Conservation (phyloP, 37 sponge, comb jelly and placozoan genomes). For the Chondrilla cf. caribensis region DNA sequence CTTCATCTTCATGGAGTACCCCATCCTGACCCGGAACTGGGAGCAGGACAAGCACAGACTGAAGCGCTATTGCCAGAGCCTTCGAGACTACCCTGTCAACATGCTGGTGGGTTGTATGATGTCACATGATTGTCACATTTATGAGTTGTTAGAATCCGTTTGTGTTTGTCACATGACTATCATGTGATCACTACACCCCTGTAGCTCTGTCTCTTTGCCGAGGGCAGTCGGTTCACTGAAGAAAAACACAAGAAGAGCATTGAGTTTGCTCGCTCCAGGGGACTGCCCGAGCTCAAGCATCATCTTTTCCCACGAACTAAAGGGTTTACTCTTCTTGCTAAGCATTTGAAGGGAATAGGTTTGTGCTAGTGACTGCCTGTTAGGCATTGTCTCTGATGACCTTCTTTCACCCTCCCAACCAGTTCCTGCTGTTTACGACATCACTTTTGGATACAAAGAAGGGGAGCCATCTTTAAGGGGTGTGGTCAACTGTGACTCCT, state of each 20-base stretch:
- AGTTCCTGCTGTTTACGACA: constrained; percentile 72
- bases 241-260: constrained; percentile 77
- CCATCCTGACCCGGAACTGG: constrained; percentile 81
- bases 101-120: constrained; percentile 61
- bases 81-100: constrained; percentile 66
- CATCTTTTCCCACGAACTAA: constrained; percentile 84
- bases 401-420: not conserved
- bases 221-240: constrained; percentile 85
- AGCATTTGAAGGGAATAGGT: constrained; percentile 47
- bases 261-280: constrained; percentile 52
- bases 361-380: constrained; percentile 4
- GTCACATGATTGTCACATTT: not conserved
- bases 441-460: constrained; percentile 57
- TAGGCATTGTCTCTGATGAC: not conserved
- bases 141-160: too few relatives aligned
- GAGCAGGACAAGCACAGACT: constrained; percentile 59
- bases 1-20: constrained; percentile 84
- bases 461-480: constrained; percentile 49
- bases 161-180: too few relatives aligned
- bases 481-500: constrained; percentile 56
- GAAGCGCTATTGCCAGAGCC: constrained; percentile 37
- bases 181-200: not conserved
- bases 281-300: constrained; percentile 65
- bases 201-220: constrained; percentile 84
- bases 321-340: constrained; percentile 69